These are phyloP conservation scores for Scaptomyza graminum DNA, from an alignment of 1,140 invertebrate species.

Conservation along the genomic window DNA sequence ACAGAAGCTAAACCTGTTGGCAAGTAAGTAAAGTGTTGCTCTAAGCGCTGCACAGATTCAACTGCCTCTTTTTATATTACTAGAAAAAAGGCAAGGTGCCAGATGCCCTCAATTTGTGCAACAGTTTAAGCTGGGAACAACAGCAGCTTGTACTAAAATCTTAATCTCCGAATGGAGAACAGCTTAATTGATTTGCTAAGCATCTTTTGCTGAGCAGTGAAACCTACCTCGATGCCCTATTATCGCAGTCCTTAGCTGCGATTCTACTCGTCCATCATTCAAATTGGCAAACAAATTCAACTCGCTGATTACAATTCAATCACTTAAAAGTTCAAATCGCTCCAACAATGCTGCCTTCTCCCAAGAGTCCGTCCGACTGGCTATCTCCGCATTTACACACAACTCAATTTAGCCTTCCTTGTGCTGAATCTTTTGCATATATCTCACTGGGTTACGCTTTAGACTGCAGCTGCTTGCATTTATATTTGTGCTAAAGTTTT, in stretches of 20 bases:
- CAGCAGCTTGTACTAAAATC: background rate
- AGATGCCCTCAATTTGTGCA: background rate
- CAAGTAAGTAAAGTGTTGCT: constrained; percentile 53
- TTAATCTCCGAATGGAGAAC: background rate
- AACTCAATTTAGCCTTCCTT: background rate
- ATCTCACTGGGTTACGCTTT: constrained; percentile 24
- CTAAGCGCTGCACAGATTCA: constrained; percentile 14
- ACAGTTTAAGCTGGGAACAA: constrained; percentile 4
- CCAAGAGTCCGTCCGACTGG: constrained; percentile 44
- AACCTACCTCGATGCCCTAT: constrained; percentile 9
- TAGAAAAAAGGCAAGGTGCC: background rate
- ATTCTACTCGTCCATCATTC: constrained; percentile 32
- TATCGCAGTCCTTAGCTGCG: constrained; percentile 18
- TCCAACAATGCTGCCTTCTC: constrained; percentile 53
- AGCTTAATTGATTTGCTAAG: background rate
- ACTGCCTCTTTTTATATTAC: background rate
- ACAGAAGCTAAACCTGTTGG: constrained; percentile 8
- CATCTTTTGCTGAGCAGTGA: background rate
- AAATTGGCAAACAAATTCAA: constrained; percentile 65
- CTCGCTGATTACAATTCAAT: constrained; percentile 75
- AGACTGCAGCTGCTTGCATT: constrained; percentile 49
- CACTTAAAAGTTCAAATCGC: constrained; percentile 74
- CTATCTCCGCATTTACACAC: constrained; percentile 10
- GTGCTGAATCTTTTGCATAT: constrained; percentile 1
- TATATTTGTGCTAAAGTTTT: constrained; percentile 42